Evolutionary conservation across 2,888 invertebrate genomes (phyloP).

Genomic region (Anoncus sp.): DNA sequence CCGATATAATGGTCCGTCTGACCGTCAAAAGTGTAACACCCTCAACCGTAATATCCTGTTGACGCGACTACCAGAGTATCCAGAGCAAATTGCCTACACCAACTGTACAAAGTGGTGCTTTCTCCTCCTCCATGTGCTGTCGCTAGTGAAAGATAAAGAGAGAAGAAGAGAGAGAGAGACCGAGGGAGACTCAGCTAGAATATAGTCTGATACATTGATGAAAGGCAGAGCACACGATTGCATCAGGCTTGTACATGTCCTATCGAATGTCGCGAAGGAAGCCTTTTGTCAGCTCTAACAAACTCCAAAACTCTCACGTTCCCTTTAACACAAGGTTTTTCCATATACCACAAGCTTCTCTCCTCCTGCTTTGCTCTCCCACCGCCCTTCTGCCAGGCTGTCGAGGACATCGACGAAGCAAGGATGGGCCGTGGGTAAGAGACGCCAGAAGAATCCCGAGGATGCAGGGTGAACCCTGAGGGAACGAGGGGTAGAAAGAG

Average conservation of each 20-base stretch:
- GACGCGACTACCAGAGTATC: conserved; percentile 2
- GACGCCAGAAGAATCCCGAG: conserved; percentile 29
- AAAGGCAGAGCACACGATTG: background rate
- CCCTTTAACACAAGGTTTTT: background rate
- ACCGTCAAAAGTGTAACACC: background rate
- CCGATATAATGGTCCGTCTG: background rate
- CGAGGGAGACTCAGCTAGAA: background rate
- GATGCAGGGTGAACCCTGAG: conserved; percentile 25
- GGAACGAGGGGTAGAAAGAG: conserved; percentile 4
- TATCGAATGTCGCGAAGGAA: conserved; percentile 6
- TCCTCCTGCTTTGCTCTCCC: background rate
- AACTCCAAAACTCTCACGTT: conserved; percentile 8
- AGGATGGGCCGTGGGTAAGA: background rate
- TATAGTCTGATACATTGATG: conserved; percentile 23
- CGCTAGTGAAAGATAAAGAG: background rate
- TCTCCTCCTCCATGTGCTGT: background rate
- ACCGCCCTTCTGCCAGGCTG: background rate
- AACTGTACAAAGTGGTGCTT: conserved; percentile 4
- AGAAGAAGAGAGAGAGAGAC: background rate
- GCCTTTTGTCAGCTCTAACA: conserved; percentile 39
- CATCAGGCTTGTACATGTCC: conserved; percentile 24
- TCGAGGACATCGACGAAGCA: conserved; percentile 26
- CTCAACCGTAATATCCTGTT: conserved; percentile 49
- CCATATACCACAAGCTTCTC: background rate
- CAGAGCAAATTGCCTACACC: conserved; percentile 25